A percentile compares a stretch with the other conserved stretches of the same genome.
These are phyloP conservation scores for Bujurquina vittata DNA, from an alignment of 2,113 vertebrate species.

Conservation along the genomic window DNA sequence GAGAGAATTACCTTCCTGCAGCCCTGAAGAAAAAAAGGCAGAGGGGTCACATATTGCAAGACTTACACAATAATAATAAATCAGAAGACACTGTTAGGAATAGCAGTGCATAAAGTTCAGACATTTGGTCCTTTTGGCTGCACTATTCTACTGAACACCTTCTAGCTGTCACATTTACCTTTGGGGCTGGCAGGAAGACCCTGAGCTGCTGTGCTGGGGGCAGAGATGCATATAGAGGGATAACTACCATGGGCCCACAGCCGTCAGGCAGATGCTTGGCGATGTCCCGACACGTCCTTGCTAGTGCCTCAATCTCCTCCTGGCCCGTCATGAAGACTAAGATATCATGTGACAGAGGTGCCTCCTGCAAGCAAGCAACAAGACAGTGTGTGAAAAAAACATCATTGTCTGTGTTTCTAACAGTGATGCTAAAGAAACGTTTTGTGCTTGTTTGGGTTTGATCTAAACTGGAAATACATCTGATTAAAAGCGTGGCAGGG, in stretches of 20 bases:
- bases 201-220: conserved; percentile 91
- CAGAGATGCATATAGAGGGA: conserved; percentile 93
- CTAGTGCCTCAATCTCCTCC: conserved; percentile 97
- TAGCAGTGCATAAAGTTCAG: not conserved
- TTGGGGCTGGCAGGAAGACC: conserved; percentile 89
- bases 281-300: conserved; percentile 92
- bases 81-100: not conserved
- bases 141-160: not conserved
- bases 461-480: not conserved
- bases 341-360: conserved; percentile 89
- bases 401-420: not conserved
- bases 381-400: not conserved
- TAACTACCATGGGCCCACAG: conserved; percentile 85
- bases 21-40: conserved; percentile 76
- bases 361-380: conserved; percentile 82
- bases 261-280: conserved; percentile 89
- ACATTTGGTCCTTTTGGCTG: not conserved
- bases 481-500: not conserved
- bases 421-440: not conserved
- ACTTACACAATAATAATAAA: not conserved
- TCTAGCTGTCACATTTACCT: conserved; percentile 77
- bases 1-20: conserved; percentile 95
- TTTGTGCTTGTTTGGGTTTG: not conserved
- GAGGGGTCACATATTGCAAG: not conserved
- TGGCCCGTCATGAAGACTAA: conserved; percentile 97